Evolutionary conservation across 2,888 invertebrate genomes (phyloP).

Genomic region (Chelonus formosanus): DNA sequence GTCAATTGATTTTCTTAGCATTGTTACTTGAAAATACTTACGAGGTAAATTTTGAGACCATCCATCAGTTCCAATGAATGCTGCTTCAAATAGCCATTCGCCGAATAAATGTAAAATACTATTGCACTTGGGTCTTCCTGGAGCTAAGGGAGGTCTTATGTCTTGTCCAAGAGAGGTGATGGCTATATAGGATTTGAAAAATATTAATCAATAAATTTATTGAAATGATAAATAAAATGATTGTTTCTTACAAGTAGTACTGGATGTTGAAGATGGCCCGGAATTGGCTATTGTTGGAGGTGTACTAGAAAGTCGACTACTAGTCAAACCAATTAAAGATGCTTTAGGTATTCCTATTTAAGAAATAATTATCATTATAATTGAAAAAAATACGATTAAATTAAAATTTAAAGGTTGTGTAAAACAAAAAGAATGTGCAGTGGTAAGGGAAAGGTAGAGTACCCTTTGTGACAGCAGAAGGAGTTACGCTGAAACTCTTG

Average conservation of each 20-base stretch:
- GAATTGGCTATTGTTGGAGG: conserved; percentile 76
- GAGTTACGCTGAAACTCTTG: conserved; percentile 91
- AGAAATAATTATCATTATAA: not conserved
- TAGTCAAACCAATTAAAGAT: conserved; percentile 81
- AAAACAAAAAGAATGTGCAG: conserved; percentile 13
- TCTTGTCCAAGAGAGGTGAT: conserved; percentile 70
- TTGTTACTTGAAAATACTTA: conserved; percentile 51
- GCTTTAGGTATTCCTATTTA: conserved; percentile 79
- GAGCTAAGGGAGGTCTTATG: conserved; percentile 75
- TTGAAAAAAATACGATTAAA: not conserved
- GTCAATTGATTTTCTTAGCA: no score
- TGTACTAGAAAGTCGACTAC: conserved; percentile 75
- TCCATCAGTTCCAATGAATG: conserved; percentile 83
- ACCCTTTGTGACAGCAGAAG: conserved; percentile 75
- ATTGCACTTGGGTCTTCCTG: conserved; percentile 89
- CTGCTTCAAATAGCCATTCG: conserved; percentile 96
- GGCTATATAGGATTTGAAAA: conserved; percentile 64
- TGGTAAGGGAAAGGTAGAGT: conserved; percentile 45
- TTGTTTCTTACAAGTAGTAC: conserved; percentile 70
- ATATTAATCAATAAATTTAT: not conserved
- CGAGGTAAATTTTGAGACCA: conserved; percentile 70
- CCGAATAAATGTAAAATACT: conserved; percentile 95
- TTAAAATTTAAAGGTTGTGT: conserved; percentile 3
- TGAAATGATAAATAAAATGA: conserved; percentile 5
- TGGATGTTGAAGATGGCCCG: conserved; percentile 74